These are phyloP conservation scores for Apamea crenata DNA, from an alignment of 2,888 invertebrate genomes.

Conservation along the genomic window DNA sequence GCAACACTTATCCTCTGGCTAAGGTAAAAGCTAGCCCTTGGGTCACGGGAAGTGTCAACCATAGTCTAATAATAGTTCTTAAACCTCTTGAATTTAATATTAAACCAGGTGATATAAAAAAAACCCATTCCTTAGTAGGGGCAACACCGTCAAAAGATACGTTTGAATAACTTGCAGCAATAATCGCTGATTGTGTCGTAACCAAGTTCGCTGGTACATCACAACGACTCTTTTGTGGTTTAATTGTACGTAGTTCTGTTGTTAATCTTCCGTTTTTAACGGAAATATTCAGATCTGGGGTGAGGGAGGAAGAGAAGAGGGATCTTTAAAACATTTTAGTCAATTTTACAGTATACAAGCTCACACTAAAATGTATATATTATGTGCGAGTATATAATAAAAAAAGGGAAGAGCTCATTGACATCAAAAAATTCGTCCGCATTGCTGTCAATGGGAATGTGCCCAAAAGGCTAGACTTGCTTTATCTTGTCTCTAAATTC, in stretches of 20 bases:
- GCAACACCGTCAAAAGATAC: slow-evolving; percentile 50
- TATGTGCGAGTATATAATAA: neutral
- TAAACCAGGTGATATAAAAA: neutral
- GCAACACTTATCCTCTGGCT: too few relatives aligned
- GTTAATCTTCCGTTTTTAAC: slow-evolving; percentile 51
- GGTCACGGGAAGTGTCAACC: too few relatives aligned
- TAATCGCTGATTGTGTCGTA: slow-evolving; percentile 69
- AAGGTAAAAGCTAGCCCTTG: too few relatives aligned
- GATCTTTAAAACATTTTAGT: neutral
- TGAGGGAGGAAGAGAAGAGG: neutral
- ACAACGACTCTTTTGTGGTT: slow-evolving; percentile 65
- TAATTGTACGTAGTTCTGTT: slow-evolving; percentile 61
- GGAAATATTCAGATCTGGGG: slow-evolving; percentile 36
- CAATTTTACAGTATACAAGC: neutral
- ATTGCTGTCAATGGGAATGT: neutral
- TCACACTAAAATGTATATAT: neutral
- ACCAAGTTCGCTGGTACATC: slow-evolving; percentile 60
- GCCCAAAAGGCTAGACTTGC: neutral
- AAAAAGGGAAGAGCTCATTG: neutral
- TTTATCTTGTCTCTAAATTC: too few relatives aligned
- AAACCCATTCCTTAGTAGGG: slow-evolving; percentile 51
- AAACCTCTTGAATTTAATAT: neutral
- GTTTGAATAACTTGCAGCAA: slow-evolving; percentile 68
- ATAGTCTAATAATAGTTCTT: too few relatives aligned
- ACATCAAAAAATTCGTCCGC: neutral